Conservation (phyloP, 2,113 vertebrate genomes). For the Pygoscelis adeliae region DNA sequence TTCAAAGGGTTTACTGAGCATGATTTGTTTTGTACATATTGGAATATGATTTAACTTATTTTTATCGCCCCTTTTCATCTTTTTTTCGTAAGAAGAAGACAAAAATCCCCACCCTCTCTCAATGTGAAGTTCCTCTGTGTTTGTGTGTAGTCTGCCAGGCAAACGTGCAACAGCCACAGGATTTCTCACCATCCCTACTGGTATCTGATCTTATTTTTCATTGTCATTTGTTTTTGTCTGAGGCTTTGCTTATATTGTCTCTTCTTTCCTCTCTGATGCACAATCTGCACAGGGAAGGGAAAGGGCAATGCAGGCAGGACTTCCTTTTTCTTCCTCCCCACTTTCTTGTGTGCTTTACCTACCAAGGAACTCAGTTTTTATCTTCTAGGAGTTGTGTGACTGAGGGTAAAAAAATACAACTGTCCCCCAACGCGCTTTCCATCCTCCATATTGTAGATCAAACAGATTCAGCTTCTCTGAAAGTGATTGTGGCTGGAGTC, state of each 20-base stretch:
- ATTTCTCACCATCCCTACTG: background rate
- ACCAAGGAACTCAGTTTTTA: background rate
- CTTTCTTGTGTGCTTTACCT: background rate
- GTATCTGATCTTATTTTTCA: background rate
- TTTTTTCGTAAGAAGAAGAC: background rate
- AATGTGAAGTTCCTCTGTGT: background rate
- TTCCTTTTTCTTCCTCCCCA: background rate
- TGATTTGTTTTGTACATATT: conserved; percentile 71
- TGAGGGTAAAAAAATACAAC: background rate
- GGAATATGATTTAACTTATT: conserved; percentile 64
- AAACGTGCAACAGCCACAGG: background rate
- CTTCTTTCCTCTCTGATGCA: background rate
- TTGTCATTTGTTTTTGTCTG: background rate
- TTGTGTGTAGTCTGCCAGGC: background rate
- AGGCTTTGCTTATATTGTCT: background rate
- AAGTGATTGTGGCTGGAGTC: background rate
- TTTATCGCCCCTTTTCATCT: conserved; percentile 48
- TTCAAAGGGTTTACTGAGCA: conserved; percentile 15
- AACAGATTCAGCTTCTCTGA: background rate
- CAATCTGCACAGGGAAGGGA: background rate
- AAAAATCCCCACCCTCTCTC: conserved; percentile 7
- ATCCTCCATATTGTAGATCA: background rate
- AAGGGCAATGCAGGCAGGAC: background rate
- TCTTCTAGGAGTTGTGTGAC: background rate
- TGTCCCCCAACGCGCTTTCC: background rate